Evolutionary conservation across 35 echinoderm and acorn worm species (phyloP).

Genomic region (Holothuria glaberrima): DNA sequence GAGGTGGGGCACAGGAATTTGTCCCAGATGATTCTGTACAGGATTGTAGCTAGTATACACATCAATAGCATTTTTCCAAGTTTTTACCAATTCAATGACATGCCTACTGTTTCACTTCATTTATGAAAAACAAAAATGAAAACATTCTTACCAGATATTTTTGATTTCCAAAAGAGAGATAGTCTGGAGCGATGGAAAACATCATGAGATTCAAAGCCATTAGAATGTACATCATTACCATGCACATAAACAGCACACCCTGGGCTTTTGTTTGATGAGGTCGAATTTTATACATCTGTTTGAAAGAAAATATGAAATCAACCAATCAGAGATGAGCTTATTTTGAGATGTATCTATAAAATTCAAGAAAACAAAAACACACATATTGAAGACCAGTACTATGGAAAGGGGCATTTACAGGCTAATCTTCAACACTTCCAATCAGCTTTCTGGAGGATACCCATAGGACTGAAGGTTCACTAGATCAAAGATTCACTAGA

Average conservation of each 20-base stretch:
- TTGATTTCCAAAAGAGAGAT: constrained; percentile 85
- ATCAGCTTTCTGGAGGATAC: no score
- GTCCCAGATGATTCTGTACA: not conserved
- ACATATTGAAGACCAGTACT: no score
- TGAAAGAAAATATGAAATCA: constrained; percentile 11
- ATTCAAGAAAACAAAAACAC: no score
- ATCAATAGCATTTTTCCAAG: no score
- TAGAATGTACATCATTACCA: constrained; percentile 75
- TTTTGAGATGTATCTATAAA: no score
- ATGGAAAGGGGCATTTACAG: no score
- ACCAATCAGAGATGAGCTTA: not conserved
- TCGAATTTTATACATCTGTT: constrained; percentile 87
- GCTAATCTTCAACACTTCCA: no score
- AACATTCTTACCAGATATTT: constrained; percentile 70
- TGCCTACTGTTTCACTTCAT: not conserved
- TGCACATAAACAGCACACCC: constrained; percentile 79
- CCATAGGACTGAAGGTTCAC: no score
- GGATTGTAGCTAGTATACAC: no score
- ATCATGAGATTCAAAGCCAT: constrained; percentile 87
- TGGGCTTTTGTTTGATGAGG: constrained; percentile 82
- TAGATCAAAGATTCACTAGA: no score
- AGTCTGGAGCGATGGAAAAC: constrained; percentile 81
- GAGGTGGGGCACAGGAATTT: not conserved
- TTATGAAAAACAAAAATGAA: not conserved
- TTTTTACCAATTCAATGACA: no score